Conservation (phyloP, 2,888 invertebrate species). For the Chloroclystis v-ata region DNA sequence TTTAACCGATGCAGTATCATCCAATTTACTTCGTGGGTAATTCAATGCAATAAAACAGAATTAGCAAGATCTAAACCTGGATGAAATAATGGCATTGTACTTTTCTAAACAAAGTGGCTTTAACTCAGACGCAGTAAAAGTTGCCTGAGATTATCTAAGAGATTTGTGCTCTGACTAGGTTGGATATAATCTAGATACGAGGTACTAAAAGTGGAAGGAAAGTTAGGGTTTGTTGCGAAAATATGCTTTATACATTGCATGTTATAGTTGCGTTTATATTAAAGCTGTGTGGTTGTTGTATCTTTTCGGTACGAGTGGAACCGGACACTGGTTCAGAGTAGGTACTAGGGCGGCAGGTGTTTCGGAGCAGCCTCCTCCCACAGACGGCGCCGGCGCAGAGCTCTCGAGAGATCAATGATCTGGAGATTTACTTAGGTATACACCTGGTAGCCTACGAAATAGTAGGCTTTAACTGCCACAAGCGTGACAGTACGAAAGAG, state of each 20-base stretch:
- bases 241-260: conserved; percentile 35
- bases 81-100: conserved; percentile 50
- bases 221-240: conserved; percentile 21
- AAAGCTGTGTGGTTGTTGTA: conserved; percentile 27
- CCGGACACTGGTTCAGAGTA: conserved; percentile 62
- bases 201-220: conserved; percentile 9
- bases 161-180: conserved; percentile 71
- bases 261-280: conserved; percentile 43
- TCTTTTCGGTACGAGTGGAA: conserved; percentile 32
- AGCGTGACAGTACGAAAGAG: no score
- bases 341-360: conserved; percentile 74
- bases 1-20: not conserved
- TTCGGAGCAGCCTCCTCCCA: conserved; percentile 71
- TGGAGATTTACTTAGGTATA: conserved; percentile 68
- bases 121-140: conserved; percentile 61
- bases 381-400: conserved; percentile 57
- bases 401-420: conserved; percentile 71
- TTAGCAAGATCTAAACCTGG: conserved; percentile 32
- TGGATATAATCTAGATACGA: conserved; percentile 37
- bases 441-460: conserved; percentile 34
- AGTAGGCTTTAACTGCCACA: conserved; percentile 11
- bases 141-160: conserved; percentile 68
- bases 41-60: conserved; percentile 14
- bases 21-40: conserved; percentile 4
- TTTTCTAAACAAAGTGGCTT: conserved; percentile 49